phyloP scores from a whole-genome alignment of 2,113 vertebrate genomes.

The Opisthocomus hoazin region DNA sequence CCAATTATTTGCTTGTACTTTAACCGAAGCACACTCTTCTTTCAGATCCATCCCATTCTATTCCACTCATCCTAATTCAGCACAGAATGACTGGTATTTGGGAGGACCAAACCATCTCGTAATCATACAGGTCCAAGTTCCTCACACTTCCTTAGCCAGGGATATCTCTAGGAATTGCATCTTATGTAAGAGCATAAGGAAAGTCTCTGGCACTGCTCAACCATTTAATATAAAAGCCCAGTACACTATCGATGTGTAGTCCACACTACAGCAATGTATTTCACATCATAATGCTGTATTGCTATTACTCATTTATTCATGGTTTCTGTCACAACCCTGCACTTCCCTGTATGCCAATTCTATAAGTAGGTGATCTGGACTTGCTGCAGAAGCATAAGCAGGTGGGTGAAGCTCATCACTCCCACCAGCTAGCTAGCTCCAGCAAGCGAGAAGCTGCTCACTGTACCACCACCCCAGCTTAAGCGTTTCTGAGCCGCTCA shows the following conservation, averaged over 20 bases:
- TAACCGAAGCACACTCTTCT: not conserved
- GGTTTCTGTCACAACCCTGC: not conserved
- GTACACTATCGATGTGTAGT: rapidly evolving
- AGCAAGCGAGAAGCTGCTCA: no score
- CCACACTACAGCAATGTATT: not conserved
- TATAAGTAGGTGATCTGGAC: no score
- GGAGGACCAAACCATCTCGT: not conserved
- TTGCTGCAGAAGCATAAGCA: no score
- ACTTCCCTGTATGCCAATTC: not conserved
- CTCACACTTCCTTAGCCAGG: not conserved
- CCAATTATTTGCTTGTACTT: not conserved
- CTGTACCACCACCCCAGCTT: no score
- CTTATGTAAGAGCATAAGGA: not conserved
- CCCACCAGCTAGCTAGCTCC: no score
- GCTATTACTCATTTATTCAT: not conserved
- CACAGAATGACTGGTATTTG: not conserved
- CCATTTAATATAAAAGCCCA: not conserved
- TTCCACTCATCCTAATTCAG: not conserved
- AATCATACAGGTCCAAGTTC: not conserved
- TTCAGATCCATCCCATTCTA: not conserved
- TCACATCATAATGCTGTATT: not conserved
- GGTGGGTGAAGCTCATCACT: no score
- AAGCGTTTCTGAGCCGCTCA: no score
- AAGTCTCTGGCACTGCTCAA: not conserved
- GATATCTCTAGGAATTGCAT: not conserved